These are phyloP conservation scores for Drosophila repleta DNA, from an alignment of 1,140 invertebrate genomes.

Conservation along the genomic window DNA sequence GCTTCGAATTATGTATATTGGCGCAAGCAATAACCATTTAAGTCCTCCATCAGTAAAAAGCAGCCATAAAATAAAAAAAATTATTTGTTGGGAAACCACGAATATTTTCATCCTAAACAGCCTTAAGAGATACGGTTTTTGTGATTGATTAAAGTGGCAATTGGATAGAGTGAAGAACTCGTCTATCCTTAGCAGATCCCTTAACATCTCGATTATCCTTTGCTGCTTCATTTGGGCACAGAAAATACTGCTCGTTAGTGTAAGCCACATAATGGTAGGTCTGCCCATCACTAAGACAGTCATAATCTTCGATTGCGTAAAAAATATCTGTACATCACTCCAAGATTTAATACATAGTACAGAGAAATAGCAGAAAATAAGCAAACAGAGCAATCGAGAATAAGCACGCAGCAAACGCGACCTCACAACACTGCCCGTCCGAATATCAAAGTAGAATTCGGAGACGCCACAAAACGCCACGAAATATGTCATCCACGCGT, in stretches of 20 bases:
- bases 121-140: not conserved
- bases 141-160: not conserved
- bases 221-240: conserved; percentile 18
- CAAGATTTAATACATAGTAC: not conserved
- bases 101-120: conserved; percentile 5
- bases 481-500: conserved; percentile 3
- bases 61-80: not conserved
- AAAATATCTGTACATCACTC: no score
- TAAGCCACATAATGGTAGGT: not conserved
- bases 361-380: no score
- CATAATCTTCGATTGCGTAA: not conserved
- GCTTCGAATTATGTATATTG: not conserved
- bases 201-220: conserved; percentile 15
- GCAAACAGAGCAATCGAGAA: no score
- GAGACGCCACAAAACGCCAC: not conserved
- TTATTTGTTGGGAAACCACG: not conserved
- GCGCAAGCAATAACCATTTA: no score
- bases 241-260: conserved; percentile 8
- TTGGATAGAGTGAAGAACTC: not conserved
- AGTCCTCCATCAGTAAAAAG: no score
- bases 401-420: not conserved
- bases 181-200: conserved; percentile 12
- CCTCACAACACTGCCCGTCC: not conserved
- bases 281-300: not conserved
- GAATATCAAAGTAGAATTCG: conserved; percentile 1